Percentiles rank a stretch among this genome's conserved stretches.
phyloP scores from a whole-genome alignment of 2,113 vertebrate genomes.

The Candoia aspera region DNA sequence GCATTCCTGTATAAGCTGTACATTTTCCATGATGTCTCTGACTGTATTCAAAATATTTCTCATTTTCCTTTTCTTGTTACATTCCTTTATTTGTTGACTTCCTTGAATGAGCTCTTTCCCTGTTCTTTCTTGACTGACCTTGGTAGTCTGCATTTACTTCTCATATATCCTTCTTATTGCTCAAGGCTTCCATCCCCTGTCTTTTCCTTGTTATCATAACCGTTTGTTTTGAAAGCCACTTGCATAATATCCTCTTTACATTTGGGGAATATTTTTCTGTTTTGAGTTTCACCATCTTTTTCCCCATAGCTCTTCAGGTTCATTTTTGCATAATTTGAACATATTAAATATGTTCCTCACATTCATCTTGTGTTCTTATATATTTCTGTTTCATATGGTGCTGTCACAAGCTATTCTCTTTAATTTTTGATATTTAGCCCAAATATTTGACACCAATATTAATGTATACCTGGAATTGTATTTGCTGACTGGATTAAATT shows the following conservation, averaged over 20 bases:
- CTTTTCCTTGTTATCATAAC: neutral
- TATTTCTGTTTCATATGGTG: neutral
- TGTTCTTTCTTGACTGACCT: neutral
- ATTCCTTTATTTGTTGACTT: neutral
- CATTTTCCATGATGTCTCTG: neutral
- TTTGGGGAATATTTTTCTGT: neutral
- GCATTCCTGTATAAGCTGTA: neutral
- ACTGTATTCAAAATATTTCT: neutral
- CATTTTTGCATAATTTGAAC: neutral
- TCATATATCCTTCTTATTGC: neutral
- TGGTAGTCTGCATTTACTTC: neutral
- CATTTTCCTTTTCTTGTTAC: neutral
- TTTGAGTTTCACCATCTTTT: neutral
- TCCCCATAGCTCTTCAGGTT: neutral
- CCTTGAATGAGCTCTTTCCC: neutral
- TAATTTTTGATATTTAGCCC: neutral
- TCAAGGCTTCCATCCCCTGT: neutral
- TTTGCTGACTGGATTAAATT: neutral
- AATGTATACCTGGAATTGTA: neutral
- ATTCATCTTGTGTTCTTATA: neutral
- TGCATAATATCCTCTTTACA: neutral
- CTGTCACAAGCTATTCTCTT: neutral
- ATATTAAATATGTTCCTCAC: neutral
- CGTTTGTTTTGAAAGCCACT: neutral
- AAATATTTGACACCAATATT: neutral